Percentiles rank a stretch among this genome's conserved stretches.
phyloP scores from a whole-genome alignment of 2,797 vertebrate species.

The Sphenopsis melanotis region DNA sequence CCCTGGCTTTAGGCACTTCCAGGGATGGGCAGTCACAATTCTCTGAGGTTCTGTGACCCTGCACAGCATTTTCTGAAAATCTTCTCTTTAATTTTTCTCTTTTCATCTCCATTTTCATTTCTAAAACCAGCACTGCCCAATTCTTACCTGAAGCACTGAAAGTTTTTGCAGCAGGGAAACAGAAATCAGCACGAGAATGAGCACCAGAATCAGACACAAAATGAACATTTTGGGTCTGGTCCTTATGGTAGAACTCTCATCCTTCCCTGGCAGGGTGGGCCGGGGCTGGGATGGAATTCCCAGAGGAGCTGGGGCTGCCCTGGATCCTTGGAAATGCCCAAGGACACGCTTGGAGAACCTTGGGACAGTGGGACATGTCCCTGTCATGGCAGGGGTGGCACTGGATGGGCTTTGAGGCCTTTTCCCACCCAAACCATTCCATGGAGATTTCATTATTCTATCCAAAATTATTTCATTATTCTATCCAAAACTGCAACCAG shows the following conservation, averaged over 20 bases:
- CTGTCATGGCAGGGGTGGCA: not conserved
- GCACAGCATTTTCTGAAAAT: not conserved
- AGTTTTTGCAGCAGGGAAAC: not conserved
- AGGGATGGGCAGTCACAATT: not conserved
- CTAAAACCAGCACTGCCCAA: not conserved
- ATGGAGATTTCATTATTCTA: not conserved
- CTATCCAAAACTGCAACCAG: not conserved
- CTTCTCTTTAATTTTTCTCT: not conserved
- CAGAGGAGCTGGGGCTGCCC: not conserved
- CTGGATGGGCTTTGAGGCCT: accelerated
- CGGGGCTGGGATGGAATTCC: not conserved
- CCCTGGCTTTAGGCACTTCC: accelerated
- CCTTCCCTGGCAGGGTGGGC: not conserved
- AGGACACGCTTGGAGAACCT: not conserved
- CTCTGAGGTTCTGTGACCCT: not conserved
- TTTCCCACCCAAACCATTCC: not conserved
- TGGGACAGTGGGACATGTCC: not conserved
- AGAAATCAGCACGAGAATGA: accelerated
- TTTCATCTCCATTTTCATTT: not conserved
- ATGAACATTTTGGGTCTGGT: not conserved
- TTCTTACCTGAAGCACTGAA: not conserved
- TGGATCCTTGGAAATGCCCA: not conserved
- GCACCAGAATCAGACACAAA: accelerated
- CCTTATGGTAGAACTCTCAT: not conserved
- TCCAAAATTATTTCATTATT: not conserved